Conservation (phyloP, 1,140 invertebrate species). For the Bombus superbus region DNA sequence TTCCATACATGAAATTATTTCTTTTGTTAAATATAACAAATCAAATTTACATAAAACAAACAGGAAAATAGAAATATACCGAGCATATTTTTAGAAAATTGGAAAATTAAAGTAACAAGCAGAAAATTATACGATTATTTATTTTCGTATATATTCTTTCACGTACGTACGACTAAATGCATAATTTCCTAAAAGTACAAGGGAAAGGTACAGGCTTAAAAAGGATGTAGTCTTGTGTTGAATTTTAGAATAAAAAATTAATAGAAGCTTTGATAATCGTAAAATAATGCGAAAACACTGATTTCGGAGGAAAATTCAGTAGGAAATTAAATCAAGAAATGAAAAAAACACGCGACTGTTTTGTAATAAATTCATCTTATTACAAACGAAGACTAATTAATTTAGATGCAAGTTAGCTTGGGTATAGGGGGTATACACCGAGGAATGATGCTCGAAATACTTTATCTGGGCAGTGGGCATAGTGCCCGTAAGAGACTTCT, state of each 20-base stretch:
- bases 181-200: neutral
- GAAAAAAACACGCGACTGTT: too few species aligned
- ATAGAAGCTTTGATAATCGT: neutral
- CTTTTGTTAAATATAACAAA: neutral
- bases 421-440: neutral
- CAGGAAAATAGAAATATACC: too few species aligned
- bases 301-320: neutral
- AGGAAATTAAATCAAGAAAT: neutral
- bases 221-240: neutral
- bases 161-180: too few species aligned
- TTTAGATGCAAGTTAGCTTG: neutral
- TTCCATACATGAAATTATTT: neutral
- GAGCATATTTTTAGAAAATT: neutral
- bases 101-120: neutral
- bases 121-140: neutral
- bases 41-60: neutral
- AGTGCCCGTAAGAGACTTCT: constrained; percentile 68
- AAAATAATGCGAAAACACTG: neutral
- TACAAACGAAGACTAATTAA: neutral
- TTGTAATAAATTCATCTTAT: neutral
- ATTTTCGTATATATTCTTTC: neutral
- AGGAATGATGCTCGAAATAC: constrained; percentile 70
- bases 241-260: neutral
- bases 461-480: constrained; percentile 71
- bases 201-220: neutral